Percentiles rank a stretch among this genome's conserved stretches.
Evolutionary conservation across 64 coral and sea anemone species (phyloP).

Genomic region (Anthopleura sola): DNA sequence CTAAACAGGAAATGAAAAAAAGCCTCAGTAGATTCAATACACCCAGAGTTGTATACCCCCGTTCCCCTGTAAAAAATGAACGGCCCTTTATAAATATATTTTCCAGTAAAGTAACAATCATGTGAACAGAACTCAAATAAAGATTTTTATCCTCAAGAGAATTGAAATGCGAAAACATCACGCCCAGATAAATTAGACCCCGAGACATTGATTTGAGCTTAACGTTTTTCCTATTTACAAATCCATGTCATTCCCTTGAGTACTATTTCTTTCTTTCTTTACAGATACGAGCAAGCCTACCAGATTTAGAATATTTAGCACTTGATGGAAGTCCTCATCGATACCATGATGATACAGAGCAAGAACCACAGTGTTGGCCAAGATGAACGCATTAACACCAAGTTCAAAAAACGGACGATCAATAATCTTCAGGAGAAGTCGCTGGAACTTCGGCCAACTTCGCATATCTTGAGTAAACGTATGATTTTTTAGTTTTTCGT

Average conservation of each 20-base stretch:
- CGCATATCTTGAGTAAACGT: constrained; percentile 30
- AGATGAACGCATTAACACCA: constrained; percentile 53
- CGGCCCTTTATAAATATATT: too few relatives aligned
- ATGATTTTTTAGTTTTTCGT: constrained; percentile 62
- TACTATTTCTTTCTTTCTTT: too few relatives aligned
- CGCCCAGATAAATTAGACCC: too few relatives aligned
- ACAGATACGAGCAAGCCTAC: constrained; percentile 12
- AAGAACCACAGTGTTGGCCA: constrained; percentile 61
- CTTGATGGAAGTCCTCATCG: constrained; percentile 20
- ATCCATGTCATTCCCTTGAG: too few relatives aligned
- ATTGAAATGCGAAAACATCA: too few relatives aligned
- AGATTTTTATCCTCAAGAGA: too few relatives aligned
- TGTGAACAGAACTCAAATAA: too few relatives aligned
- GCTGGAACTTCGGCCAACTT: constrained; percentile 27
- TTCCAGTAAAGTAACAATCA: too few relatives aligned
- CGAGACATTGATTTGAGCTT: too few relatives aligned
- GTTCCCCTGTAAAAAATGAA: too few relatives aligned
- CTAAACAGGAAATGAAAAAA: constrained; percentile 15
- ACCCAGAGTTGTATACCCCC: background rate
- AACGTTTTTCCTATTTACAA: too few relatives aligned
- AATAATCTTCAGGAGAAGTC: constrained; percentile 25
- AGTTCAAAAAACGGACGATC: constrained; percentile 59
- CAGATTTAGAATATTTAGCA: constrained; percentile 55
- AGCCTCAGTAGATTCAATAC: background rate
- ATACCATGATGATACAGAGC: constrained; percentile 72